Conservation (phyloP, 2,888 invertebrate genomes). For the Megamerina dolium region DNA sequence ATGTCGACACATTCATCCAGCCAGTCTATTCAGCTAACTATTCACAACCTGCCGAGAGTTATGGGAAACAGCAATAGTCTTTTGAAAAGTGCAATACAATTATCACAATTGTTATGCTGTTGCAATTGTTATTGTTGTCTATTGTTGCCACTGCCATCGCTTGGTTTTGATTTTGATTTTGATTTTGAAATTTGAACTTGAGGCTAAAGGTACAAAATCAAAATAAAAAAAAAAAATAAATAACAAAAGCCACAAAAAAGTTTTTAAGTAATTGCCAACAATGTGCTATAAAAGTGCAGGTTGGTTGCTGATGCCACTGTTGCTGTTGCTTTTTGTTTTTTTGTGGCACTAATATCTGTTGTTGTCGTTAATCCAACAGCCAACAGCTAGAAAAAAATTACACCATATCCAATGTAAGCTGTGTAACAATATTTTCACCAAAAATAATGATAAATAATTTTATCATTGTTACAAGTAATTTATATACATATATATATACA, state of each 20-base stretch:
- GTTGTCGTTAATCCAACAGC: too few species aligned
- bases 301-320: conserved; percentile 1
- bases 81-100: background rate
- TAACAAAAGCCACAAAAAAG: conserved; percentile 9
- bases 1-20: too few species aligned
- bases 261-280: background rate
- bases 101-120: too few species aligned
- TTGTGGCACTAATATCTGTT: too few species aligned
- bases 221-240: conserved; percentile 3
- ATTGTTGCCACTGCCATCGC: too few species aligned
- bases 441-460: background rate
- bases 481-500: too few species aligned
- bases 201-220: conserved; percentile 44
- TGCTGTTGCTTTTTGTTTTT: conserved; percentile 5
- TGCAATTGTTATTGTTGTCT: conserved; percentile 4
- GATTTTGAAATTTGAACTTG: conserved; percentile 49
- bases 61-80: conserved; percentile 4
- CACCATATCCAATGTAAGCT: background rate
- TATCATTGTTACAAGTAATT: too few species aligned
- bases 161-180: conserved; percentile 29
- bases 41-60: background rate
- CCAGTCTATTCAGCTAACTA: background rate
- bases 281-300: background rate
- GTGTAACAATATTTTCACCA: conserved; percentile 2
- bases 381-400: conserved; percentile 2